phyloP scores from a whole-genome alignment of 1,140 invertebrate genomes.

The Cryptotermes secundus region DNA sequence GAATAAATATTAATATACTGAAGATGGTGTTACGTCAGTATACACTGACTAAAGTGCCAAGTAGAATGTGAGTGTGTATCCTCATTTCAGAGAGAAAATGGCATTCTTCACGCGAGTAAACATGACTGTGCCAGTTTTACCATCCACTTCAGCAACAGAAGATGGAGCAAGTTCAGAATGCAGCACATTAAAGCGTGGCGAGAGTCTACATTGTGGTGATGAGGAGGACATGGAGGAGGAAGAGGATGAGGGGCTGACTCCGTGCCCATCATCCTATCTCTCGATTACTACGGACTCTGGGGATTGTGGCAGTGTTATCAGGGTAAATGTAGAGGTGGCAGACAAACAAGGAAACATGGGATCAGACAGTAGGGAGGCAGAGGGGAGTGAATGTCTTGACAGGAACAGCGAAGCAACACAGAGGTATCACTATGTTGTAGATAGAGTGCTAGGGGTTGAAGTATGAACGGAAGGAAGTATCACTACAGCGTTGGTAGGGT shows the following conservation, averaged over 20 bases:
- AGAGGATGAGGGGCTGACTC: slow-evolving; percentile 32
- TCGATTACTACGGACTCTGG: slow-evolving; percentile 27
- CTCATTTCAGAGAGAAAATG: slow-evolving; percentile 83
- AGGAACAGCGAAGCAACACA: slow-evolving; percentile 51
- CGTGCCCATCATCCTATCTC: slow-evolving; percentile 34
- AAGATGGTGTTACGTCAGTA: too few relatives aligned
- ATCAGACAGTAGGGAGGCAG: slow-evolving; percentile 25
- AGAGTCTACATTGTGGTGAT: slow-evolving; percentile 29
- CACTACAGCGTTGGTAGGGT: background rate
- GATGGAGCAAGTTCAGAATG: slow-evolving; percentile 45
- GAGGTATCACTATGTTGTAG: slow-evolving; percentile 67
- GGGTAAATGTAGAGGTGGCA: slow-evolving; percentile 37
- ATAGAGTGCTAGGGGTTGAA: slow-evolving; percentile 66
- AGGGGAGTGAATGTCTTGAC: slow-evolving; percentile 31
- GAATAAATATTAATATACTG: too few relatives aligned
- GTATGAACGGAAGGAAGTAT: slow-evolving; percentile 47
- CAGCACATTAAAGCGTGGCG: slow-evolving; percentile 39
- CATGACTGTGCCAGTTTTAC: slow-evolving; percentile 72
- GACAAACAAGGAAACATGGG: background rate
- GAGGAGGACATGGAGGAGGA: slow-evolving; percentile 34
- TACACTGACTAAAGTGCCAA: too few relatives aligned
- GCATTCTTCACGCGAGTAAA: slow-evolving; percentile 87
- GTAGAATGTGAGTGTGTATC: background rate
- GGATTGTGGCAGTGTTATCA: background rate
- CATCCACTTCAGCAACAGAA: slow-evolving; percentile 54